A percentile compares a stretch with the other conserved stretches of the same genome.
Evolutionary conservation across 2,888 invertebrate genomes (phyloP).

Genomic region (Clivina fossor): DNA sequence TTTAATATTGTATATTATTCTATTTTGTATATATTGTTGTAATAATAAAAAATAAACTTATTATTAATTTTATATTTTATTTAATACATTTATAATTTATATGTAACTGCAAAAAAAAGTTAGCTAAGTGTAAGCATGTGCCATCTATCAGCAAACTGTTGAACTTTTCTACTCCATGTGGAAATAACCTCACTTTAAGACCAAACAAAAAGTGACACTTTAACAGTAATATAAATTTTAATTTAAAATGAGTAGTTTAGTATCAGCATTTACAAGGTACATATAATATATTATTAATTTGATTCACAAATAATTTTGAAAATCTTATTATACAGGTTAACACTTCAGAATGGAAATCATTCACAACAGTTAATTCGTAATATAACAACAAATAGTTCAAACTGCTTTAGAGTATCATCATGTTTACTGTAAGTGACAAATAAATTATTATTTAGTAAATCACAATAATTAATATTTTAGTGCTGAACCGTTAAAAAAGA

Average conservation of each 20-base stretch:
- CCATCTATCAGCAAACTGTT: no score
- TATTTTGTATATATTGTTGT: no score
- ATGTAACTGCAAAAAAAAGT: no score
- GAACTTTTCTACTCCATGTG: no score
- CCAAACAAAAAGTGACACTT: not conserved
- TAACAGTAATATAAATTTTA: not conserved
- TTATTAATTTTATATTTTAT: no score
- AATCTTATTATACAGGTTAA: slow-evolving; percentile 10
- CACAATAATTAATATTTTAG: slow-evolving; percentile 51
- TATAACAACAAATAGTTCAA: slow-evolving; percentile 47
- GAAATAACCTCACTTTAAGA: slow-evolving; percentile 5
- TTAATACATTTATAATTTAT: no score
- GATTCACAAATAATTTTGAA: not conserved
- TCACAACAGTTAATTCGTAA: slow-evolving; percentile 41
- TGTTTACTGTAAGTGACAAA: slow-evolving; percentile 49
- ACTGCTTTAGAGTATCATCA: slow-evolving; percentile 49
- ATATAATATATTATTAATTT: slow-evolving; percentile 34
- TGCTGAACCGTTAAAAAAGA: slow-evolving; percentile 89
- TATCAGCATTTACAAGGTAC: slow-evolving; percentile 45
- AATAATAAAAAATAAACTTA: no score
- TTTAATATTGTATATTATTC: no score
- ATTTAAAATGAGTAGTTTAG: slow-evolving; percentile 35
- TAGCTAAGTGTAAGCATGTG: no score
- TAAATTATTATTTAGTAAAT: not conserved
- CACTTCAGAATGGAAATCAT: slow-evolving; percentile 32